Evolutionary conservation across 2,888 invertebrate species (phyloP).

Genomic region (Helicoverpa assulta): DNA sequence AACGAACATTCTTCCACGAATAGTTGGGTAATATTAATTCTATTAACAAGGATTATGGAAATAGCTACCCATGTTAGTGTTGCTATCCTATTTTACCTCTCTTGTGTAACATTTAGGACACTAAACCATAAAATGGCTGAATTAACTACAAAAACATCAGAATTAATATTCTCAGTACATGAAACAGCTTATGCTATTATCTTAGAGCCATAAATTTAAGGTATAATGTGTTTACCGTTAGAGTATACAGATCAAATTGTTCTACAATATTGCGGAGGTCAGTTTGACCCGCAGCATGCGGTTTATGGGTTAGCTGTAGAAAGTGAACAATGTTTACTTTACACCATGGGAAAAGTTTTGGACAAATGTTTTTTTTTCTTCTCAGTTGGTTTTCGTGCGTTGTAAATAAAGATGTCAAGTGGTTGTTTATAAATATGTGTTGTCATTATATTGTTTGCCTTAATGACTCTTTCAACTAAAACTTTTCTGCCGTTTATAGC

Average conservation of each 20-base stretch:
- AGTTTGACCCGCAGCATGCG: conserved; percentile 44
- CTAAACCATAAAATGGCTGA: conserved; percentile 3
- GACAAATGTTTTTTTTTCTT: conserved; percentile 17
- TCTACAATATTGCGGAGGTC: conserved; percentile 44
- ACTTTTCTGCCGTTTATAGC: too few species aligned
- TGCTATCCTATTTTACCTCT: background rate
- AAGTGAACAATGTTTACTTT: conserved; percentile 56
- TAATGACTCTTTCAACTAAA: too few species aligned
- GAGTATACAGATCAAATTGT: conserved; percentile 56
- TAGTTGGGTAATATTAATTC: background rate
- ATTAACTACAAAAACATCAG: conserved; percentile 27
- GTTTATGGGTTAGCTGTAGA: conserved; percentile 56
- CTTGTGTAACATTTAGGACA: conserved; percentile 2
- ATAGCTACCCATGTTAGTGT: background rate
- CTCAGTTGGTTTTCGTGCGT: conserved; percentile 7
- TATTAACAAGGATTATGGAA: background rate
- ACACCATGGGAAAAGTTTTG: conserved; percentile 33
- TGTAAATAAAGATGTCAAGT: conserved; percentile 24
- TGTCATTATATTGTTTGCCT: conserved; percentile 1
- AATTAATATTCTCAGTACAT: conserved; percentile 47
- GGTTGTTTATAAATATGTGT: conserved; percentile 26
- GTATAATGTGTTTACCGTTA: conserved; percentile 61
- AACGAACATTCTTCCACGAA: background rate
- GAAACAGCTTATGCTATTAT: conserved; percentile 46
- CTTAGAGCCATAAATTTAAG: conserved; percentile 59